These are phyloP conservation scores for Brachionus calyciflorus DNA, from an alignment of 1,140 invertebrate genomes.

Conservation along the genomic window DNA sequence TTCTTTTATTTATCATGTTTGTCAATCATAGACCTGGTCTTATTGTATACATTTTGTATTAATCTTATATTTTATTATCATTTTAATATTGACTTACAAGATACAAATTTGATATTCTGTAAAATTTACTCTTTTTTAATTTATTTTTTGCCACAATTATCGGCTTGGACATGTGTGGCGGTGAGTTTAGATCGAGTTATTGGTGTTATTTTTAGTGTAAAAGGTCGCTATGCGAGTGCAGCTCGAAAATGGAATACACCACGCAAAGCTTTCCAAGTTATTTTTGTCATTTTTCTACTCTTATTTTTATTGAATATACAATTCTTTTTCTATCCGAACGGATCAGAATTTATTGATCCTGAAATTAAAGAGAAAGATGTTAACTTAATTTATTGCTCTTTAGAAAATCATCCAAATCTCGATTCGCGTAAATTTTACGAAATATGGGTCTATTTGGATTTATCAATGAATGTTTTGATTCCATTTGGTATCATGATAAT, in stretches of 20 bases:
- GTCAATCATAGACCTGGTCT: slow-evolving; percentile 23
- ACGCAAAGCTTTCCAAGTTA: slow-evolving; percentile 7
- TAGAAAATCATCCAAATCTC: background rate
- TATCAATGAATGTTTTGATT: slow-evolving; percentile 33
- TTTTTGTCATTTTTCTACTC: background rate
- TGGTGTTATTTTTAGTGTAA: slow-evolving; percentile 37
- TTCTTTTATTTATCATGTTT: slow-evolving; percentile 45
- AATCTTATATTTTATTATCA: slow-evolving; percentile 32
- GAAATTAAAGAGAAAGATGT: background rate
- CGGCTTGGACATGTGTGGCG: slow-evolving; percentile 41
- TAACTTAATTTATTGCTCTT: slow-evolving; percentile 40
- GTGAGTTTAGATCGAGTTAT: slow-evolving; percentile 45
- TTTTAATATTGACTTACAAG: slow-evolving; percentile 35
- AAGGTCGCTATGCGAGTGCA: background rate
- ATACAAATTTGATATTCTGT: background rate
- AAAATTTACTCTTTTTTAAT: slow-evolving; percentile 43
- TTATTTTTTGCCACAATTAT: slow-evolving; percentile 47
- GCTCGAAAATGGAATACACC: slow-evolving; percentile 41
- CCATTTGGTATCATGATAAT: slow-evolving; percentile 39
- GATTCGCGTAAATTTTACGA: background rate
- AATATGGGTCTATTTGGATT: slow-evolving; percentile 20
- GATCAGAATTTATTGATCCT: background rate
- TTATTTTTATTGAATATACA: slow-evolving; percentile 35
- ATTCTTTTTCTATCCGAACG: slow-evolving; percentile 42
- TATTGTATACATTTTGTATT: slow-evolving; percentile 36